Percentiles rank a stretch among this genome's conserved stretches.
Conservation (phyloP, 23 tunicate genomes). For the Diplosoma virens region DNA sequence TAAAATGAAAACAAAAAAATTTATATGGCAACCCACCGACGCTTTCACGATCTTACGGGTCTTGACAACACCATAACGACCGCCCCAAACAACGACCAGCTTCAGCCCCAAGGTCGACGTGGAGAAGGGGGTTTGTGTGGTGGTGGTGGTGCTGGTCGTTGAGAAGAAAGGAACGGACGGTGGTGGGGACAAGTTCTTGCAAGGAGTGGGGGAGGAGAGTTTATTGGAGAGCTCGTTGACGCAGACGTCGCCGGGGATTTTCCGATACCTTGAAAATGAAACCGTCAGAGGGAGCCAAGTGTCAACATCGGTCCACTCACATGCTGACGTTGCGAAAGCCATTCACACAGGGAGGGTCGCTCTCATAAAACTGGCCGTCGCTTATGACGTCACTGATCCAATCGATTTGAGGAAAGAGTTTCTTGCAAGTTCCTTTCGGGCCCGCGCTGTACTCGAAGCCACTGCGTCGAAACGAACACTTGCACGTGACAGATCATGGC, state of each 20-base stretch:
- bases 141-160: constrained; percentile 22
- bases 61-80: background rate
- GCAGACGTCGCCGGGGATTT: constrained; percentile 80
- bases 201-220: background rate
- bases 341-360: constrained; percentile 13
- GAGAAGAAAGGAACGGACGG: background rate
- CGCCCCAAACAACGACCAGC: background rate
- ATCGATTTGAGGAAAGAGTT: constrained; percentile 21
- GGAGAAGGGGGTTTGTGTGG: constrained; percentile 15
- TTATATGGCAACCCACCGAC: background rate
- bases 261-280: constrained; percentile 46
- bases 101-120: background rate
- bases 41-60: background rate
- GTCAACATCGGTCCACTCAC: constrained; percentile 12
- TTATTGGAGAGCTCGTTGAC: constrained; percentile 23
- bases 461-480: constrained; percentile 10
- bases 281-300: background rate
- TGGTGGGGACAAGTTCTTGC: constrained; percentile 2
- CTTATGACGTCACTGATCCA: constrained; percentile 16
- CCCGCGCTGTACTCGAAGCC: constrained; percentile 22
- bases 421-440: constrained; percentile 13
- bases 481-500: background rate
- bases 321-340: constrained; percentile 30
- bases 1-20: too few species aligned
- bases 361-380: background rate